phyloP scores from a whole-genome alignment of 2,113 vertebrate species.

The Gila orcuttii region DNA sequence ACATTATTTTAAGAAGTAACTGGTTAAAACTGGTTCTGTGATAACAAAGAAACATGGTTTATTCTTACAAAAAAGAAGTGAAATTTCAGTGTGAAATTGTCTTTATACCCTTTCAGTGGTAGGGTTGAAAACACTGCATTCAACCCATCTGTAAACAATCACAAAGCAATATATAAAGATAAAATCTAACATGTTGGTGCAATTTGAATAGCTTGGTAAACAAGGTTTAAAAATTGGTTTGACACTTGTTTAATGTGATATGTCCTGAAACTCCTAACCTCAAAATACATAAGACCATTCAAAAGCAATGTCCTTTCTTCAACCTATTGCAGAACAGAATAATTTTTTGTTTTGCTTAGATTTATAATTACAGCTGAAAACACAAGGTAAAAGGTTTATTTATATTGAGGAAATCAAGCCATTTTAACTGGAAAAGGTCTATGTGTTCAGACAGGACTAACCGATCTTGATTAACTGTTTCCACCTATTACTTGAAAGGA shows the following conservation, averaged over 20 bases:
- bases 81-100: not conserved
- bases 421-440: not conserved
- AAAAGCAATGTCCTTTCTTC: not conserved
- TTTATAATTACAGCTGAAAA: not conserved
- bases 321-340: not conserved
- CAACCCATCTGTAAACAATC: not conserved
- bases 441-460: not conserved
- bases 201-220: not conserved
- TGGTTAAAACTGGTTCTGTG: not conserved
- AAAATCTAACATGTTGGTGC: not conserved
- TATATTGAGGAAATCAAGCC: not conserved
- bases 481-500: slow-evolving; percentile 5
- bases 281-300: not conserved
- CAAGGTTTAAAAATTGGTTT: not conserved
- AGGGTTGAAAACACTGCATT: not conserved
- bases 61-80: not conserved
- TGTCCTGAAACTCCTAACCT: not conserved
- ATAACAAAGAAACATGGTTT: not conserved
- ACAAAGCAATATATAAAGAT: not conserved
- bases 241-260: not conserved
- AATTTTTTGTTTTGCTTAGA: not conserved
- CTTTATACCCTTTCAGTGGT: not conserved
- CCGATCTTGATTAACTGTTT: not conserved
- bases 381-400: not conserved
- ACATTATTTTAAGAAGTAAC: not conserved